phyloP scores from a whole-genome alignment of 2,113 vertebrate species.

The Shinisaurus crocodilurus region DNA sequence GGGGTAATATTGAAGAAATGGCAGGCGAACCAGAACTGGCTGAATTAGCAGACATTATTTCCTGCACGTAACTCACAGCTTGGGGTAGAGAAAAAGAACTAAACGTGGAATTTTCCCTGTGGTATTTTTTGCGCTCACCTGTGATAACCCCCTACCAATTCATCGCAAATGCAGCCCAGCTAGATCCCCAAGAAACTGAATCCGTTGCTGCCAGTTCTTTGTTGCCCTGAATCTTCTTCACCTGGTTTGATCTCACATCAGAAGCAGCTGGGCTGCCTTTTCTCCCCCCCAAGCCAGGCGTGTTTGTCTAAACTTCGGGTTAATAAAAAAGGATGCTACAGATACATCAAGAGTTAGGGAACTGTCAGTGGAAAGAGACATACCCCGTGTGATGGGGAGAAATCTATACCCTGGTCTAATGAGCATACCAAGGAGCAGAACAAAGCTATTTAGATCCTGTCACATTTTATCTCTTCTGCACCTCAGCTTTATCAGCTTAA shows the following conservation, averaged over 20 bases:
- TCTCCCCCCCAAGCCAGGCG: no score
- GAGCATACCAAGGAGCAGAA: constrained; percentile 35
- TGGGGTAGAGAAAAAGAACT: background rate
- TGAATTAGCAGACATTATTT: background rate
- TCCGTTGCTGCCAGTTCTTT: background rate
- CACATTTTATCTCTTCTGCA: constrained; percentile 39
- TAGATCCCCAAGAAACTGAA: background rate
- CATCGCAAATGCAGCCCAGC: background rate
- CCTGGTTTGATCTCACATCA: background rate
- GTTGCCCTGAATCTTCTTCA: background rate
- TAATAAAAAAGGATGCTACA: constrained; percentile 30
- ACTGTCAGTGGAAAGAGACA: constrained; percentile 34
- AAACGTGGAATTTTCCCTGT: background rate
- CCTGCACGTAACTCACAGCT: background rate
- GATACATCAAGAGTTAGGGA: constrained; percentile 43
- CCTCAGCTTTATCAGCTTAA: constrained; percentile 34
- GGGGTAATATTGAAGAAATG: background rate
- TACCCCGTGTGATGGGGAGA: constrained; percentile 14
- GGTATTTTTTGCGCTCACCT: background rate
- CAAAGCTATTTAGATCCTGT: constrained; percentile 41
- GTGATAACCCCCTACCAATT: background rate
- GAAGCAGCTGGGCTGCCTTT: background rate
- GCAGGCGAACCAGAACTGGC: no score
- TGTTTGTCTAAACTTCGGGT: constrained; percentile 8
- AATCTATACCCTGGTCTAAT: constrained; percentile 32